Base-by-base conservation (phyloP, 2,797 vertebrate species). In the Arremon aurantiirostris region DNA sequence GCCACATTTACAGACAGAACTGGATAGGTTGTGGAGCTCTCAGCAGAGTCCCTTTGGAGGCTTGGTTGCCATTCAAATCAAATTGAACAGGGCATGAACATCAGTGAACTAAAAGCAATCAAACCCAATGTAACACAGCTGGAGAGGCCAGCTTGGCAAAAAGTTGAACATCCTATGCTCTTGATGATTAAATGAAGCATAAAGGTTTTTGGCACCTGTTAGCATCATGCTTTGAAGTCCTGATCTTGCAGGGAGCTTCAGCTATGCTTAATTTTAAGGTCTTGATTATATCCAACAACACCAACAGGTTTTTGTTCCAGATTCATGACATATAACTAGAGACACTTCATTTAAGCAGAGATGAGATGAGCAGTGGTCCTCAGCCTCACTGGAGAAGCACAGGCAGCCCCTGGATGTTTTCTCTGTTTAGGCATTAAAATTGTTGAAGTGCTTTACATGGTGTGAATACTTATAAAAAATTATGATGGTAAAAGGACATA, bases 61-160 rank as follows among this genome's bases (percentile, higher is more conserved):
- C 34, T 95, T 93, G 84, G 84, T 85, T 92, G 91, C 81, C 2
- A 6, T 95, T 93, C 89, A 96, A 96, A 89, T 88, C 28, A 91
- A 86, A 95, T 35, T 92, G 93, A 96, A 95, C 1, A 0, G 82
- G 72, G 79, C 72, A 86, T 46, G 84, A 95, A 89, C 87, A 73
- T 14, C 61, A 90, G 55, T 23, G 56, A 93, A 93, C 65, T 59
- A 46, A 89, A 89, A 88, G 89, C 91, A 86, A 83, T 93, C 82
- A 92, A 88, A 86, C 18, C 70, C 83, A 89, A 79, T 88, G 86
- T 61, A 95, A 91, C 73, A 84, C 91, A 94, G 89, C 82, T 94
- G 89, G 91, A 94, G 82, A 88, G 85, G 70, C 84, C 91, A 86
- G 66, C 87, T 93, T 96, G 94, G 94, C 76, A 88, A 95, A 86